Evolutionary conservation across 2,888 invertebrate species (phyloP).

Genomic region (Orthosia incerta): DNA sequence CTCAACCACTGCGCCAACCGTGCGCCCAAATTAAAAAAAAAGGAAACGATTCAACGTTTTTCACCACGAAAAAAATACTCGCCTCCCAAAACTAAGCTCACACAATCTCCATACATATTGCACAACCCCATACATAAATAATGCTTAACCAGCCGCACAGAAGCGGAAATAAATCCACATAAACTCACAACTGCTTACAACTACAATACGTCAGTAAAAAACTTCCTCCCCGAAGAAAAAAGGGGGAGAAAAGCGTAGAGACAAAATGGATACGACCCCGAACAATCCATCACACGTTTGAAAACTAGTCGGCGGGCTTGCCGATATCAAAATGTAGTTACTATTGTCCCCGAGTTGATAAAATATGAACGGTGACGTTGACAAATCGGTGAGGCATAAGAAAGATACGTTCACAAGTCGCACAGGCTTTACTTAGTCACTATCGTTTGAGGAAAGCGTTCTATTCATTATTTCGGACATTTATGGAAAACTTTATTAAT

Average conservation of each 20-base stretch:
- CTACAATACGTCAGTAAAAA: constrained; percentile 72
- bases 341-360: constrained; percentile 87
- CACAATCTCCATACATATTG: constrained; percentile 53
- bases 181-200: constrained; percentile 66
- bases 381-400: constrained; percentile 79
- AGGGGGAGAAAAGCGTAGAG: constrained; percentile 67
- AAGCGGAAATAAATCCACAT: constrained; percentile 69
- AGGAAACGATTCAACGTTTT: neutral
- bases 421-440: constrained; percentile 40
- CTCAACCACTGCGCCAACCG: too few relatives aligned
- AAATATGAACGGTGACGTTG: constrained; percentile 89
- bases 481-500: too few relatives aligned
- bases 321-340: constrained; percentile 89
- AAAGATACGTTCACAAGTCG: constrained; percentile 65
- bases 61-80: neutral
- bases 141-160: constrained; percentile 41
- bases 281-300: constrained; percentile 85
- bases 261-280: constrained; percentile 77
- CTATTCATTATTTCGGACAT: too few relatives aligned
- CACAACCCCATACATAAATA: constrained; percentile 50
- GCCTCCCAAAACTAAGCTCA: constrained; percentile 23
- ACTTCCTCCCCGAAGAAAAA: constrained; percentile 62
- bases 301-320: constrained; percentile 81
- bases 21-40: too few relatives aligned
- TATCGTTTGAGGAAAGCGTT: too few relatives aligned